phyloP scores from a whole-genome alignment of 1,140 invertebrate genomes.

The Holotrichia oblita region DNA sequence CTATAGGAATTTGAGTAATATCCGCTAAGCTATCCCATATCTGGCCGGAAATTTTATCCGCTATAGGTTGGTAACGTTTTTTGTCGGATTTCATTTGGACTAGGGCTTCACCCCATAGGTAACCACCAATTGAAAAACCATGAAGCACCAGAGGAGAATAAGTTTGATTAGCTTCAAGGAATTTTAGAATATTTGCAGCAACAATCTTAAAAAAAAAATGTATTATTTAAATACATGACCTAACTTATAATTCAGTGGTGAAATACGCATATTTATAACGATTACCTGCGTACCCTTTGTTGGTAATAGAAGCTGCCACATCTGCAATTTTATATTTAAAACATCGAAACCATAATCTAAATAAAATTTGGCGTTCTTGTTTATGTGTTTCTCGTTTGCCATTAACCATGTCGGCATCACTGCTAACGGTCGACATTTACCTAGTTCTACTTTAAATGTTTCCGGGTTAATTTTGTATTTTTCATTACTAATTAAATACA shows the following conservation, averaged over 20 bases:
- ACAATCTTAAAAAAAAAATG: constrained; percentile 67
- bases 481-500: constrained; percentile 54
- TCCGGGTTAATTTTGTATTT: constrained; percentile 49
- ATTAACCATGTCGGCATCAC: constrained; percentile 85
- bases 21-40: constrained; percentile 90
- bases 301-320: constrained; percentile 86
- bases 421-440: constrained; percentile 70
- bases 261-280: not conserved
- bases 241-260: too few species aligned
- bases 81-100: constrained; percentile 70
- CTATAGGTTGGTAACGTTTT: constrained; percentile 71
- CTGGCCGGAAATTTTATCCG: constrained; percentile 79
- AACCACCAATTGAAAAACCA: constrained; percentile 91
- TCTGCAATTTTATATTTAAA: constrained; percentile 70
- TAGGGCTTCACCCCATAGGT: constrained; percentile 84
- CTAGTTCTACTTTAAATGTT: constrained; percentile 58
- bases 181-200: constrained; percentile 75
- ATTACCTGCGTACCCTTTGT: constrained; percentile 74
- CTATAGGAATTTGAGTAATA: constrained; percentile 80
- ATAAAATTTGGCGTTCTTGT: constrained; percentile 79
- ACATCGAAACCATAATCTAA: too few species aligned
- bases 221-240: not conserved
- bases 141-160: constrained; percentile 80
- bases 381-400: constrained; percentile 81
- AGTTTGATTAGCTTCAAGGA: constrained; percentile 71